Base-by-base conservation (phyloP, 2,113 vertebrate species). In the Sterrhoptilus dennistouni region DNA sequence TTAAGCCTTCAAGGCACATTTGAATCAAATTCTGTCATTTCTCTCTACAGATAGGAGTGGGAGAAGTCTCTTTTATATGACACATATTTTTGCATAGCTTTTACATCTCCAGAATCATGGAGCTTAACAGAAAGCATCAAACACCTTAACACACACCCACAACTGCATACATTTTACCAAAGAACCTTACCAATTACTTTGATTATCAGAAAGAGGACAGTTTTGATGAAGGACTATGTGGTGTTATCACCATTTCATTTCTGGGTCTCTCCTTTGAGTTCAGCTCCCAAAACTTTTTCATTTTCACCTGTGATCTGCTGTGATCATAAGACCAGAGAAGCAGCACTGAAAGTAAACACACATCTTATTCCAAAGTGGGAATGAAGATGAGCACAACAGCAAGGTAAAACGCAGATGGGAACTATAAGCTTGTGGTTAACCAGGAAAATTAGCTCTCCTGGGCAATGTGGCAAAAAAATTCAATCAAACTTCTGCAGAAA, bases 101-200 rank as follows among this genome's bases (percentile, higher is more conserved):
- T 84, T 71, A 38, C 60, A 84, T 81, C 81, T 71, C 78, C 61
- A 71, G 61, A 79, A 64, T 68, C 81, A 31, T 45, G 12, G 47
- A 81, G 60, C 47, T 93, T 42, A 82, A 65, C 42, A 85, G 69
- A 87, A 81, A 87, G 44, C 74, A 75, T 18, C 69, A 79, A 91
- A 64, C 84, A 95, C 87, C 95, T 92, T 92, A 88, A 60, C 53
- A 31, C 50, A 80, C 85, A 42, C 88, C 82, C 95, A 93, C 79
- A 83, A 36, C n/a, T 5, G n/a, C 61, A 57, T 12, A 52, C 23
- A 35, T 82, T 83, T 86, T 35, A 85, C 57, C 36, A 49, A n/a
- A 89, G 56, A 77, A 85, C 68, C 7, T 74, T 27, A 83, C 47
- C 42, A 18, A 59, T 60, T 0, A n/a, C 33, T 93, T 22, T 4